Conservation (phyloP, 2,113 vertebrate species). For the Silurus asotus region DNA sequence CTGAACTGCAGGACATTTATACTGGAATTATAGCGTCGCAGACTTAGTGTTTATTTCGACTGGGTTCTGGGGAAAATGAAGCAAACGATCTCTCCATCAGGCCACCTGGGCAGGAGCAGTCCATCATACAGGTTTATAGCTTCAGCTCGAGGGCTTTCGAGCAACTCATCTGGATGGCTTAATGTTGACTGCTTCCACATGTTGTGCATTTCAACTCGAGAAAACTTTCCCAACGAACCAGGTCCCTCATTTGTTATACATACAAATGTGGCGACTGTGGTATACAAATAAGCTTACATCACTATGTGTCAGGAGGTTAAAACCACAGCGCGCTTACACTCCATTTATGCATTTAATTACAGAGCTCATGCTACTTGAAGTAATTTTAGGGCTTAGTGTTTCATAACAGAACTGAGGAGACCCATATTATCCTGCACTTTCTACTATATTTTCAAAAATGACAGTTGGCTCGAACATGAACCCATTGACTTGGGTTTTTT, state of each 20-base stretch:
- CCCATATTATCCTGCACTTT: not conserved
- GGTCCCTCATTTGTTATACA: conserved; percentile 47
- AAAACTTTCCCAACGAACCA: conserved; percentile 38
- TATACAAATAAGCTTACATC: conserved; percentile 28
- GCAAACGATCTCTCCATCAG: conserved; percentile 51
- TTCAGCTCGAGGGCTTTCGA: conserved; percentile 60
- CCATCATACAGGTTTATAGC: conserved; percentile 62
- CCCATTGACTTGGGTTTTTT: not conserved
- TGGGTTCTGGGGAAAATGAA: conserved; percentile 42
- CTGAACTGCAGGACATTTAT: conserved; percentile 43
- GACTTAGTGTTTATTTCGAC: conserved; percentile 48
- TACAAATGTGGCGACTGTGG: conserved; percentile 24
- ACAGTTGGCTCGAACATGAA: not conserved
- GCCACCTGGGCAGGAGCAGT: conserved; percentile 59
- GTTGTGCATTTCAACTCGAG: conserved; percentile 52
- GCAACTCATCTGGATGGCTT: conserved; percentile 65
- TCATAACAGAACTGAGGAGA: not conserved
- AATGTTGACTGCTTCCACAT: conserved; percentile 74
- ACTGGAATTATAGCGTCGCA: conserved; percentile 20
- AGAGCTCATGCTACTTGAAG: conserved; percentile 1
- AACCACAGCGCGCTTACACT: conserved; percentile 24
- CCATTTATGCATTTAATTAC: conserved; percentile 26
- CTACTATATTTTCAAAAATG: not conserved
- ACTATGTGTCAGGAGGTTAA: conserved; percentile 37
- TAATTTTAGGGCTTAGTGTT: conserved; percentile 4